Evolutionary conservation across 2,888 invertebrate species (phyloP).

Genomic region (Cataglyphis livida): DNA sequence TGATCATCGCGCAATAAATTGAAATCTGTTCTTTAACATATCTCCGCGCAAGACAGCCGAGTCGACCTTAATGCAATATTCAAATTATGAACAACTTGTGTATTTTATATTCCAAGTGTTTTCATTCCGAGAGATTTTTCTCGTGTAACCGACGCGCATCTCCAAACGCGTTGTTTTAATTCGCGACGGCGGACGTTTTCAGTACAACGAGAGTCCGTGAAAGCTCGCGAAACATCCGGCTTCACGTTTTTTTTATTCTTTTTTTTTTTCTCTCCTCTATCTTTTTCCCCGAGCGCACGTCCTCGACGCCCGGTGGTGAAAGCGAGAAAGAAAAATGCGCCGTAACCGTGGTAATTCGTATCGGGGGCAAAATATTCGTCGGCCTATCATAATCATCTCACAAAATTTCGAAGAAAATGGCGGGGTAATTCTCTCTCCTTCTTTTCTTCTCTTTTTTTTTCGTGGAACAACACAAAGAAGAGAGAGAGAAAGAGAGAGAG

Average conservation of each 20-base stretch:
- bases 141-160: conserved; percentile 32
- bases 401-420: conserved; percentile 40
- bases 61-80: conserved; percentile 13
- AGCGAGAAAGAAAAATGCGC: conserved; percentile 46
- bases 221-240: neutral
- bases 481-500: neutral
- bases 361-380: conserved; percentile 24
- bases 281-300: neutral
- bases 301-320: conserved; percentile 15
- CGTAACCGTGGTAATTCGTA: conserved; percentile 45
- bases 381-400: conserved; percentile 48
- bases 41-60: neutral
- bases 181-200: conserved; percentile 36
- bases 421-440: neutral
- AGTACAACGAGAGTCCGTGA: conserved; percentile 46
- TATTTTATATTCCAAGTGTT: conserved; percentile 31
- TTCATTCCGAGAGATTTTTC: conserved; percentile 27
- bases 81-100: conserved; percentile 18
- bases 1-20: neutral
- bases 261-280: neutral
- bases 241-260: neutral
- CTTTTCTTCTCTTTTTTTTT: neutral
- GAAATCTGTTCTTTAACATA: neutral
- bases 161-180: conserved; percentile 47
- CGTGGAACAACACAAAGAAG: conserved; percentile 7